phyloP scores from a whole-genome alignment of 2,797 vertebrate species.

The Luscinia megarhynchos region DNA sequence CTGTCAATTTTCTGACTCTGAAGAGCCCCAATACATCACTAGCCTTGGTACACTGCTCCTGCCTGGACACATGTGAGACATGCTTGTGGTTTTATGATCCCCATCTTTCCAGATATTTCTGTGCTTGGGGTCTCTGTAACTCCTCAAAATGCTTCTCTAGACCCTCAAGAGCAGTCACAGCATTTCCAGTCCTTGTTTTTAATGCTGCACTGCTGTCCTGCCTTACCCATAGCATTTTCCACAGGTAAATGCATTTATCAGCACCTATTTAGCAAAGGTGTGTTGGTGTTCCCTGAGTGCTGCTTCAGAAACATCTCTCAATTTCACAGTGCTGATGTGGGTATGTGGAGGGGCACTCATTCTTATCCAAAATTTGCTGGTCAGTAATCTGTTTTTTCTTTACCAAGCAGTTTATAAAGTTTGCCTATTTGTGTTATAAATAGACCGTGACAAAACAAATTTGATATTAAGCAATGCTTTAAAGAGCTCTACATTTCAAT shows the following conservation, averaged over 20 bases:
- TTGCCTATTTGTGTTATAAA: background rate
- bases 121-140: background rate
- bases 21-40: background rate
- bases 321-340: fast-evolving
- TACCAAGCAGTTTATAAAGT: background rate
- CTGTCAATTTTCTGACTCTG: background rate
- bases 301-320: background rate
- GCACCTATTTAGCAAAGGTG: background rate
- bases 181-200: background rate
- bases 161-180: background rate
- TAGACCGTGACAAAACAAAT: background rate
- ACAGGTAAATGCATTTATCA: background rate
- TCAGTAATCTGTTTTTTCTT: background rate
- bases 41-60: background rate
- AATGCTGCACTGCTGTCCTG: background rate
- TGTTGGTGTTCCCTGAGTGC: background rate
- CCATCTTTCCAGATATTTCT: background rate
- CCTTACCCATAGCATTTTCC: background rate
- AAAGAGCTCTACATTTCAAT: background rate
- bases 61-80: background rate
- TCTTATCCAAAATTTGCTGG: background rate
- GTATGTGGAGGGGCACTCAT: background rate
- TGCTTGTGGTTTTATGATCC: background rate
- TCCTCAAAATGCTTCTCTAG: background rate
- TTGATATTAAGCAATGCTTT: background rate